Evolutionary conservation across 2,888 invertebrate species (phyloP), one percentile per base, ranked within the genome.

Genomic region (Aspidiotus rigidus): DNA sequence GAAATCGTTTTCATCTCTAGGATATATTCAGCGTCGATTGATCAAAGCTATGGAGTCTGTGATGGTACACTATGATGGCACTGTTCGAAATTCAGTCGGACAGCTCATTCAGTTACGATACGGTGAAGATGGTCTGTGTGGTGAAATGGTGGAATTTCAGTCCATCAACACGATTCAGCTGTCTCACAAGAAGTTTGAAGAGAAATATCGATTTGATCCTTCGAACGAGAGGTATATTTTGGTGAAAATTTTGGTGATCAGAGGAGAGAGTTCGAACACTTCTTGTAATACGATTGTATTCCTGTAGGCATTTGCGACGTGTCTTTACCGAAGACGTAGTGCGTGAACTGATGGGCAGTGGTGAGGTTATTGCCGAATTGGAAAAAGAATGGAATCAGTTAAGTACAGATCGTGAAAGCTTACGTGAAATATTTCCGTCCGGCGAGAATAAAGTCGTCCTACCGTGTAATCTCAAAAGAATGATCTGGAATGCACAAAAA

Each of bases 21-120:
- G 85, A 73, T 99, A 99, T 77, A 99, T 99, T 77, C 99, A 99
- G 81, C 90, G 99, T 79, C 93, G 99, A 85, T 81, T 99, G 74
- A 99, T 99, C 81, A 99, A 91, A 82, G 99, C 99, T 86, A 99
- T 99, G 99, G 99, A 99, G 83, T 94, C 94, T 75, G 97, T 99
- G 59, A 95, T 95, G 94, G 93, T 96, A 40, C 89, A 94, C 78
- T 99, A 99, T 77, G 99, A 99, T 76, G 98, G 99, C 28, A 99
- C 99, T 0, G 94, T 98, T 1, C 86, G 98, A 79, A 98, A 98
- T 78, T 93, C 93, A 0, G 93, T 94, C 0, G 93, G 93, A 6
- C 94, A 95, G 76, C 83, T 95, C 55, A 94, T 95, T 79, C 95
- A 95, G 83, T 83, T 98, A 77, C 86, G 96, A 80, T 98, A 98